Evolutionary conservation across 2,113 vertebrate genomes (phyloP).

Genomic region (Copsychus sechellarum): DNA sequence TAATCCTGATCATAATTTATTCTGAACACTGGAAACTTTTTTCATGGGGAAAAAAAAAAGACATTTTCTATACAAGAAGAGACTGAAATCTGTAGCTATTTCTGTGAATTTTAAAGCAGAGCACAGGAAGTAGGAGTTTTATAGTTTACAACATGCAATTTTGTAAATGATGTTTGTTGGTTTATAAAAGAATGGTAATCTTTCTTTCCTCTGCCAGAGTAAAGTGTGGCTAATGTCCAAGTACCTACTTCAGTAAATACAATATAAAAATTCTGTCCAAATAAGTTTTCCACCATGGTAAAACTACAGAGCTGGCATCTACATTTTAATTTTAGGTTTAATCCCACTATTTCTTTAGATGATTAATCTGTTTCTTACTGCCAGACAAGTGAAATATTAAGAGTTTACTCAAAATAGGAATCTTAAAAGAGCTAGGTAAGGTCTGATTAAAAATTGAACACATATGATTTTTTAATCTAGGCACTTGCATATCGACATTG

Average conservation of each 20-base stretch:
- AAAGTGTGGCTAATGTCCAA: neutral
- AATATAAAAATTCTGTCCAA: neutral
- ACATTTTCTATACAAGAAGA: neutral
- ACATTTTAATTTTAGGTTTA: neutral
- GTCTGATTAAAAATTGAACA: neutral
- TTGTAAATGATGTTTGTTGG: neutral
- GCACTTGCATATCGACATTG: neutral
- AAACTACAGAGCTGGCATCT: neutral
- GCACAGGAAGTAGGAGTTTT: neutral
- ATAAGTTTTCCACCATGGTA: neutral
- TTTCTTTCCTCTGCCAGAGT: neutral
- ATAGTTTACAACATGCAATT: neutral
- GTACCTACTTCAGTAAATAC: neutral
- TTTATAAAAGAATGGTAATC: neutral
- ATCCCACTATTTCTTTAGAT: neutral
- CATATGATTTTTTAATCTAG: neutral
- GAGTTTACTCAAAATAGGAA: neutral
- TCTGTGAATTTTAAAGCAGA: neutral
- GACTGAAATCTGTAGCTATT: neutral
- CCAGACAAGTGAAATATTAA: neutral
- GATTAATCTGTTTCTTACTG: neutral
- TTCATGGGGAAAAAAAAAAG: neutral
- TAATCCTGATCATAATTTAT: neutral
- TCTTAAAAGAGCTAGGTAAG: neutral
- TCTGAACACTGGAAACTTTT: neutral